A percentile compares a stretch with the other conserved stretches of the same genome.
Evolutionary conservation across 1,140 invertebrate genomes (phyloP).

Genomic region (Drosophila lowei): DNA sequence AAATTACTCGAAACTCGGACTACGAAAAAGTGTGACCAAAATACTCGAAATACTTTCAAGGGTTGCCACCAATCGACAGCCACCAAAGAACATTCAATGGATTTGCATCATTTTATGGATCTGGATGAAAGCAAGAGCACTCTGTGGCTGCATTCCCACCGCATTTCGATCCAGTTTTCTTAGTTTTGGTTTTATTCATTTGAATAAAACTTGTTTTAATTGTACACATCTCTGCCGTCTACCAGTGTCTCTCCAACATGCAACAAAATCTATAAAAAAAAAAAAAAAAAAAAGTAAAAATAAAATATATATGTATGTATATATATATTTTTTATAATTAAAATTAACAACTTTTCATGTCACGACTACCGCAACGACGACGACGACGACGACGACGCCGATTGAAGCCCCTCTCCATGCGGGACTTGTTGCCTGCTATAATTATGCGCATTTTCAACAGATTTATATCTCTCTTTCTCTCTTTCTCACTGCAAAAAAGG

Average conservation of each 20-base stretch:
- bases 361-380: conserved; percentile 54
- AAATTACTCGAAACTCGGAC: no score
- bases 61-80: no score
- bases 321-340: conserved; percentile 63
- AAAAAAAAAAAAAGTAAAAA: conserved; percentile 33
- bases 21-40: neutral
- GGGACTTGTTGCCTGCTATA: conserved; percentile 55
- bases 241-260: conserved; percentile 19
- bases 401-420: conserved; percentile 42
- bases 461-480: conserved; percentile 71
- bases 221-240: neutral
- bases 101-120: no score
- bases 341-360: conserved; percentile 81
- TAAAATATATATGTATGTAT: conserved; percentile 39
- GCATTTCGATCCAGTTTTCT: neutral
- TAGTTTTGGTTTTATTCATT: neutral
- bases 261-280: conserved; percentile 37
- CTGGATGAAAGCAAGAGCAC: no score
- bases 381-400: conserved; percentile 30
- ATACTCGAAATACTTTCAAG: neutral
- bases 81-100: no score
- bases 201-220: conserved; percentile 3
- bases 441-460: conserved; percentile 81
- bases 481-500: conserved; percentile 46
- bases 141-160: no score